Conservation (phyloP, 2,113 vertebrate genomes). For the Tympanuchus pallidicinctus region DNA sequence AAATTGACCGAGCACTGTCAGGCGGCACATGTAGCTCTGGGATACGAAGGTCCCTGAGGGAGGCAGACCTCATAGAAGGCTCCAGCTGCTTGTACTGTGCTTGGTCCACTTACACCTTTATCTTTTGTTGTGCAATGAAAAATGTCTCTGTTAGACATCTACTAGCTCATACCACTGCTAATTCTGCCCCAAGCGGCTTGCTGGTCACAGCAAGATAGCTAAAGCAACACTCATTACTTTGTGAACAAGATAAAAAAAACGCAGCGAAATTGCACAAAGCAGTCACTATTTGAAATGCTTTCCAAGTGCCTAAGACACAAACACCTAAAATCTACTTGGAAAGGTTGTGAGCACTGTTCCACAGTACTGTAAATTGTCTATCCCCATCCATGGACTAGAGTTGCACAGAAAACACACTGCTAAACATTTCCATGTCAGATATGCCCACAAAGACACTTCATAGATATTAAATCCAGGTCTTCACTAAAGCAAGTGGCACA, state of each 20-base stretch:
- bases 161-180: slow-evolving; percentile 5
- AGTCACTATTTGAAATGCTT: background rate
- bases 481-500: background rate
- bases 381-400: background rate
- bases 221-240: background rate
- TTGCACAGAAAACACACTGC: background rate
- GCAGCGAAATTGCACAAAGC: background rate
- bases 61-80: background rate
- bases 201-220: background rate
- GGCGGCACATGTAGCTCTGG: background rate
- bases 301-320: background rate
- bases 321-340: background rate
- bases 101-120: background rate
- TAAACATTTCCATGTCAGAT: background rate
- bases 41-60: background rate
- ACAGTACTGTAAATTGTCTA: background rate
- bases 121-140: background rate
- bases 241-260: background rate
- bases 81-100: background rate
- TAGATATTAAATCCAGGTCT: background rate
- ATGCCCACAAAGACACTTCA: background rate
- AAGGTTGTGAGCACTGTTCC: background rate
- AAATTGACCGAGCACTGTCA: background rate
- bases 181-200: background rate
- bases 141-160: background rate